These are phyloP conservation scores for Lasioglossum pauxillum DNA, from an alignment of 2,888 invertebrate species.

Conservation along the genomic window DNA sequence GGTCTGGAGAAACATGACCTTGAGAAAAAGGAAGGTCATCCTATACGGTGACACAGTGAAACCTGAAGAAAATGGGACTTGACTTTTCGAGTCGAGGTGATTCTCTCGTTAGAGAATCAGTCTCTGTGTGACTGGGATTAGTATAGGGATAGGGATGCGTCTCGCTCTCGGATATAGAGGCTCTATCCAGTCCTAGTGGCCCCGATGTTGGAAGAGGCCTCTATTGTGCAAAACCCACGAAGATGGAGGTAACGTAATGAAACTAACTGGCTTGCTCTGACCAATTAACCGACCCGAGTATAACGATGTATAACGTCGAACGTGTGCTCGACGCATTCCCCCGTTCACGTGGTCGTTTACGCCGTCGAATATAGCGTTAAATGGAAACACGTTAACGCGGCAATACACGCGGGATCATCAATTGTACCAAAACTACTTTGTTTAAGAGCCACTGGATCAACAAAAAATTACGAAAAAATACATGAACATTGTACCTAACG, in stretches of 20 bases:
- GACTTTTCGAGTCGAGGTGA: background rate
- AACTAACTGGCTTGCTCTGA: slow-evolving; percentile 81
- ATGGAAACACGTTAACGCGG: too few relatives aligned
- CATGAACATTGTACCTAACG: too few relatives aligned
- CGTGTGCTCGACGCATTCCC: slow-evolving; percentile 68
- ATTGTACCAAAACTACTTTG: too few relatives aligned
- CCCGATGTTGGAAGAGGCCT: slow-evolving; percentile 72
- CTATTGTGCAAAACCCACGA: slow-evolving; percentile 80
- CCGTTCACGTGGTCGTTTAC: slow-evolving; percentile 59
- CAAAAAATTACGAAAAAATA: too few relatives aligned
- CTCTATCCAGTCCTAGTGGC: slow-evolving; percentile 71
- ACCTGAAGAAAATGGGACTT: too few relatives aligned
- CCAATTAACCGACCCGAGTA: slow-evolving; percentile 78
- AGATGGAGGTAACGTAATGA: slow-evolving; percentile 82
- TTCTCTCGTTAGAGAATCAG: background rate
- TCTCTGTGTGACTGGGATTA: background rate
- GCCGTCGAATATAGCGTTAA: slow-evolving; percentile 47
- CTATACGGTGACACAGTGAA: too few relatives aligned
- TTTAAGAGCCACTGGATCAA: too few relatives aligned
- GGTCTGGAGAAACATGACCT: too few relatives aligned
- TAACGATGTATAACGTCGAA: slow-evolving; percentile 76
- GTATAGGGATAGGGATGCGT: background rate
- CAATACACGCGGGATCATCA: too few relatives aligned
- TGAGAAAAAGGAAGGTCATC: too few relatives aligned
- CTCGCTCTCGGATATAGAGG: slow-evolving; percentile 48